Evolutionary conservation across 2,113 vertebrate species (phyloP).

Genomic region (Axis porcinus): DNA sequence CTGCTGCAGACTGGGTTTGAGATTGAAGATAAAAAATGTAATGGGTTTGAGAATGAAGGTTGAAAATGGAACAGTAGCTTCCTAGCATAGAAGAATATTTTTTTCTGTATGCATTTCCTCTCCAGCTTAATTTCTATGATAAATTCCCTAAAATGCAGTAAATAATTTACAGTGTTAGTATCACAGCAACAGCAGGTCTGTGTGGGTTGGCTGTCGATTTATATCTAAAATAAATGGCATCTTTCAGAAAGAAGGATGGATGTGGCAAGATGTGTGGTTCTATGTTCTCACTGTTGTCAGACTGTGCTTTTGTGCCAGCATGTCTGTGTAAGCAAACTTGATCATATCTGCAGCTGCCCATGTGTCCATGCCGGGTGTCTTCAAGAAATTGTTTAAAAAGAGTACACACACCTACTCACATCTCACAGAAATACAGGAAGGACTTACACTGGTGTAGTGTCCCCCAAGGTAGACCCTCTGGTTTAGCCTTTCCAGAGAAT

Average conservation of each 20-base stretch:
- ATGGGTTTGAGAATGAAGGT: neutral
- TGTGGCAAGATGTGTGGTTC: neutral
- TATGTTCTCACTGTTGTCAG: neutral
- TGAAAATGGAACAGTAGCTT: neutral
- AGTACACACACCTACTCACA: neutral
- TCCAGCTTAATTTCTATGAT: conserved; percentile 38
- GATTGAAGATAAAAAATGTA: neutral
- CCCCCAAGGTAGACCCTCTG: neutral
- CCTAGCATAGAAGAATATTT: conserved; percentile 4
- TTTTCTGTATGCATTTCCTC: neutral
- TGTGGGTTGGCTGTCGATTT: conserved; percentile 41
- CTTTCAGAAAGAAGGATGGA: conserved; percentile 45
- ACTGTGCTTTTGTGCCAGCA: neutral
- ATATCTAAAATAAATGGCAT: conserved; percentile 55
- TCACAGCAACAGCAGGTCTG: conserved; percentile 49
- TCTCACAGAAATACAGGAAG: neutral
- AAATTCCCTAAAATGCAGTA: conserved; percentile 41
- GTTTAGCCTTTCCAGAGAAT: neutral
- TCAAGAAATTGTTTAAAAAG: neutral
- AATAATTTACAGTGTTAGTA: conserved; percentile 57
- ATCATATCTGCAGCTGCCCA: neutral
- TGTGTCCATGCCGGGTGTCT: neutral
- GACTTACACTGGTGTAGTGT: neutral
- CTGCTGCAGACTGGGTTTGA: neutral
- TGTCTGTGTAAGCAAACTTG: neutral